Evolutionary conservation across 2,888 invertebrate species (phyloP).

Genomic region (Dysmachus trigonus): DNA sequence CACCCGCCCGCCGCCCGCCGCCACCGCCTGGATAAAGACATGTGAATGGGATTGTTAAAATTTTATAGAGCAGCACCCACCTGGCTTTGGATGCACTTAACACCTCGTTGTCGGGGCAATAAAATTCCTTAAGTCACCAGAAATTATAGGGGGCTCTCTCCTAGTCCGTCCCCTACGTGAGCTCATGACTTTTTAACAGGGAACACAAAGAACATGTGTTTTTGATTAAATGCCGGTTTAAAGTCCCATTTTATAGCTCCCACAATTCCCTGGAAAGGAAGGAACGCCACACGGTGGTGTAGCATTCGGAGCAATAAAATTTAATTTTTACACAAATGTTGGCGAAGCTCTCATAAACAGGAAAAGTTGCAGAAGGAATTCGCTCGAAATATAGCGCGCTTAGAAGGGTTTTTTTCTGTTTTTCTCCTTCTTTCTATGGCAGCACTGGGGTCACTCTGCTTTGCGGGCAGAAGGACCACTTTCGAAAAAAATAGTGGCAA

Average conservation of each 20-base stretch:
- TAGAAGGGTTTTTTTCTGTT: background rate
- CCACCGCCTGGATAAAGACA: background rate
- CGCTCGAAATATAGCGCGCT: background rate
- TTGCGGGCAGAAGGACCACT: background rate
- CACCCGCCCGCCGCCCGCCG: too few species aligned
- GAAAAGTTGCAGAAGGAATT: background rate
- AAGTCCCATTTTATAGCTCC: constrained; percentile 13
- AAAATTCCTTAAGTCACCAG: constrained; percentile 1
- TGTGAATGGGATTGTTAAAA: constrained; percentile 38
- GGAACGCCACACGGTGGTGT: background rate
- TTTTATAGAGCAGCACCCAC: constrained; percentile 23
- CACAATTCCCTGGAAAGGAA: background rate
- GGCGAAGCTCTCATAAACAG: background rate
- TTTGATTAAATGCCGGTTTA: constrained; percentile 9
- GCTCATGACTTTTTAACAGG: background rate
- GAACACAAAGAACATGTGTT: constrained; percentile 11
- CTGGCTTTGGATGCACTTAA: constrained; percentile 31
- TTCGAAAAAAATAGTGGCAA: background rate
- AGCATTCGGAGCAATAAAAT: background rate
- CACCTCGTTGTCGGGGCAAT: constrained; percentile 34
- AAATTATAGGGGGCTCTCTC: constrained; percentile 4
- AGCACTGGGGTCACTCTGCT: background rate
- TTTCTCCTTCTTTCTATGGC: background rate
- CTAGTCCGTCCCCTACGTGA: background rate
- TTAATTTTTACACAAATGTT: constrained; percentile 13